A percentile compares a stretch with the other conserved stretches of the same genome.
Conservation (phyloP, 2,113 vertebrate genomes). For the Corvus hawaiiensis region DNA sequence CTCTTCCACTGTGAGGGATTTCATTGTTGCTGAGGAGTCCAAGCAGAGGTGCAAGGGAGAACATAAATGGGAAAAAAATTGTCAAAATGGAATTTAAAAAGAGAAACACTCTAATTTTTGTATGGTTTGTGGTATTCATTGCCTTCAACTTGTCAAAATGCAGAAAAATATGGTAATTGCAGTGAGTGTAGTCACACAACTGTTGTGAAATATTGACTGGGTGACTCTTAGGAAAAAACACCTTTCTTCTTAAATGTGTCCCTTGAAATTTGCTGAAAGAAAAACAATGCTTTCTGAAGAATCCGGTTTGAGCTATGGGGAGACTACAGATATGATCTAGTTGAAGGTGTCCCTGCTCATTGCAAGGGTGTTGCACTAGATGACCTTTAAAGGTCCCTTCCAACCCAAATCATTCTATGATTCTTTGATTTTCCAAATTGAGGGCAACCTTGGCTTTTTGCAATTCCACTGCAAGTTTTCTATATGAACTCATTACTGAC, state of each 20-base stretch:
- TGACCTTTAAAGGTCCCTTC: neutral
- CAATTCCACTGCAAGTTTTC: neutral
- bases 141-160: neutral
- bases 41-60: neutral
- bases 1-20: neutral
- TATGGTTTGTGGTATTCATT: neutral
- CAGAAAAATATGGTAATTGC: neutral
- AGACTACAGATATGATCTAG: neutral
- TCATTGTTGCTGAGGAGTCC: neutral
- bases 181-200: fast-evolving
- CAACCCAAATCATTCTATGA: neutral
- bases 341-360: neutral
- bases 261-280: neutral
- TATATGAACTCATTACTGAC: neutral
- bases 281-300: neutral
- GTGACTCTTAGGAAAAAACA: neutral
- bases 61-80: neutral
- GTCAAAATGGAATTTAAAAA: neutral
- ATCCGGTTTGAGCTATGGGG: neutral
- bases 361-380: neutral
- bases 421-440: neutral
- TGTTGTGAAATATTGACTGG: neutral
- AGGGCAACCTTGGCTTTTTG: neutral
- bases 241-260: neutral
- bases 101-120: neutral